Percentiles rank a stretch among this genome's conserved stretches.
phyloP scores from a whole-genome alignment of 92 coral and sea anemone genomes.

The Umimayanthus kanabou region DNA sequence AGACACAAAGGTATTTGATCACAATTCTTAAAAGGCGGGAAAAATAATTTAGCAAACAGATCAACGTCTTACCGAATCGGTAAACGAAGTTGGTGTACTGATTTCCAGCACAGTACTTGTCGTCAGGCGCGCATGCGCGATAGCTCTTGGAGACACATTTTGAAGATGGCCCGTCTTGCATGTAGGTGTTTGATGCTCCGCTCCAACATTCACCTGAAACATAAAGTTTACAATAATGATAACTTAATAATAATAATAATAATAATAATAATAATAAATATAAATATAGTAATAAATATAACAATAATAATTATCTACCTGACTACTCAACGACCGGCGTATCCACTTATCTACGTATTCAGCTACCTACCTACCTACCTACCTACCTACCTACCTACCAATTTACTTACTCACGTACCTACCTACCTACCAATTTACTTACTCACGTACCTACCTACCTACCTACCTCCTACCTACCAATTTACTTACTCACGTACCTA shows the following conservation, averaged over 20 bases:
- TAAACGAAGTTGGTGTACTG: constrained; percentile 83
- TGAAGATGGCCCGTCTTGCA: constrained; percentile 60
- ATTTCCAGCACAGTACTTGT: constrained; percentile 76
- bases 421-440: no score
- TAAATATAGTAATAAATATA: no score
- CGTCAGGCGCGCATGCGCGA: constrained; percentile 65
- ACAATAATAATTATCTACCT: no score
- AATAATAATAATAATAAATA: neutral
- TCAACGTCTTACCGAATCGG: constrained; percentile 59
- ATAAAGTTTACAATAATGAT: no score
- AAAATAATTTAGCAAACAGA: neutral
- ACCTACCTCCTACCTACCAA: no score
- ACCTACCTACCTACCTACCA: no score
- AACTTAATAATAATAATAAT: neutral
- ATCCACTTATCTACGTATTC: no score
- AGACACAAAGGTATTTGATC: neutral
- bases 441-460: no score
- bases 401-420: no score
- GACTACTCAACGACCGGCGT: no score
- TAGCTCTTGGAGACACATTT: constrained; percentile 58
- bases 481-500: no score
- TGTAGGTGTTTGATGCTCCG: constrained; percentile 59
- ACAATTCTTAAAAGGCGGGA: neutral
- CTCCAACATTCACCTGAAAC: constrained; percentile 81
- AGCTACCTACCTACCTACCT: no score